These are phyloP conservation scores for Thripadectes ignobilis DNA, from an alignment of 2,797 vertebrate genomes.

Conservation along the genomic window DNA sequence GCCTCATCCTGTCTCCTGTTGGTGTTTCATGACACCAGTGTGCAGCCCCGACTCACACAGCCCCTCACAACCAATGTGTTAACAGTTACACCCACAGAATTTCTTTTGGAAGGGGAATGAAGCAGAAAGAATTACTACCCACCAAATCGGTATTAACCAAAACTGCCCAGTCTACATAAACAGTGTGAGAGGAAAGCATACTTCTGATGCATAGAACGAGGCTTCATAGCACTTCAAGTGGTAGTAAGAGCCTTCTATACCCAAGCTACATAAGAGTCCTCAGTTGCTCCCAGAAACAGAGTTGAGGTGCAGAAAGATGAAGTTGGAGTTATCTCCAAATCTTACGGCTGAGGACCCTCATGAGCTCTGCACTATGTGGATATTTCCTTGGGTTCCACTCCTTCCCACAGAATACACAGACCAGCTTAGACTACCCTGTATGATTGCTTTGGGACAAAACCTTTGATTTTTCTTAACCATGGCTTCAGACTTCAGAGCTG, in stretches of 20 bases:
- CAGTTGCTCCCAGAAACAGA: background rate
- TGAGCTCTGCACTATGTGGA: fast-evolving
- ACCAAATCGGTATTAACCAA: background rate
- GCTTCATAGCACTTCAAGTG: background rate
- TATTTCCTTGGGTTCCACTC: background rate
- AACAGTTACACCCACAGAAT: background rate
- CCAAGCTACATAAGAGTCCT: background rate
- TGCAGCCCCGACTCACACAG: background rate
- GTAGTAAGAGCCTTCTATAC: background rate
- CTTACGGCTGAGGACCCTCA: background rate
- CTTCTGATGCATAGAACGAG: background rate
- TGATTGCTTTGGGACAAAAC: background rate
- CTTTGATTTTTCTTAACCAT: background rate
- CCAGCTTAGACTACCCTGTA: background rate
- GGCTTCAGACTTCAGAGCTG: background rate
- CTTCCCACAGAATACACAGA: background rate
- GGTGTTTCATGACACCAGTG: background rate
- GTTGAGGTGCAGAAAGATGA: background rate
- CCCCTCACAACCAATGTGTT: background rate
- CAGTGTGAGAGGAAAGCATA: background rate
- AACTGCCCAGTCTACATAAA: background rate
- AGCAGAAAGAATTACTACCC: background rate
- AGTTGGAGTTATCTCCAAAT: background rate
- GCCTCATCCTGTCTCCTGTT: background rate
- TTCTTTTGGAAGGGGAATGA: background rate